Base-by-base conservation (phyloP, 1,140 invertebrate species). In the Littorina saxatilis region DNA sequence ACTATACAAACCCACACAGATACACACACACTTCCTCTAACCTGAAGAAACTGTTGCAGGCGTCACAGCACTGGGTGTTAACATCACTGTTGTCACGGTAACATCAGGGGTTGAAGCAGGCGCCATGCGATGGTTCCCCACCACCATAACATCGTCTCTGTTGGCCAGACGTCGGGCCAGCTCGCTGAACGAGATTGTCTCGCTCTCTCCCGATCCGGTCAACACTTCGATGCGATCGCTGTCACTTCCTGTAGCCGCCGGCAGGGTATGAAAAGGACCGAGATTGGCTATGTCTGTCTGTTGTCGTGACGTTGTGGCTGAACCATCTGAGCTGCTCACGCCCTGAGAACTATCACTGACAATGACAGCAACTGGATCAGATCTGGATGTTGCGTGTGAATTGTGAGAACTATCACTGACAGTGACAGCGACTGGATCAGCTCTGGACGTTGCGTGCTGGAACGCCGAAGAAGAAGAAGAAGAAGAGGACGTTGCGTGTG, bases 81-180 rank as follows among this genome's bases (percentile, higher is more conserved):
- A 32, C 7, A 23, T 23, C n/a, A 23, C n/a, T 15, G 55, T 58
- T 58, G 55, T 58, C 55, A 3, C 20, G 47, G 47, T 20, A 50
- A 7, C 55, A n/a, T n/a, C n/a, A n/a, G n/a, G n/a, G n/a, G n/a
- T n/a, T n/a, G n/a, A n/a, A 58, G 55, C 55, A 58, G 55, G 20
- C 55, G 5, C 55, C 55, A 15, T 50, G 3, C 74, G 74, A n/a
- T 76, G 74, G 17, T 76, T 50, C 20, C 74, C 74, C n/a, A 76
- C 50, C 5, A 76, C 74, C 29, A 50, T 39, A 1, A 76, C 50
- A n/a, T 76, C 74, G 0, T 76, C 74, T 37, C 74, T 58, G 74
- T 76, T 76, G 52, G 74, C 74, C 74, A 76, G n/a, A 0, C 74
- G 74, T 32, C 74, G 74, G 2, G 74, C 74, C 47, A 76, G 74